Evolutionary conservation across 2,888 invertebrate genomes (phyloP).

Genomic region (Halictus ligatus): DNA sequence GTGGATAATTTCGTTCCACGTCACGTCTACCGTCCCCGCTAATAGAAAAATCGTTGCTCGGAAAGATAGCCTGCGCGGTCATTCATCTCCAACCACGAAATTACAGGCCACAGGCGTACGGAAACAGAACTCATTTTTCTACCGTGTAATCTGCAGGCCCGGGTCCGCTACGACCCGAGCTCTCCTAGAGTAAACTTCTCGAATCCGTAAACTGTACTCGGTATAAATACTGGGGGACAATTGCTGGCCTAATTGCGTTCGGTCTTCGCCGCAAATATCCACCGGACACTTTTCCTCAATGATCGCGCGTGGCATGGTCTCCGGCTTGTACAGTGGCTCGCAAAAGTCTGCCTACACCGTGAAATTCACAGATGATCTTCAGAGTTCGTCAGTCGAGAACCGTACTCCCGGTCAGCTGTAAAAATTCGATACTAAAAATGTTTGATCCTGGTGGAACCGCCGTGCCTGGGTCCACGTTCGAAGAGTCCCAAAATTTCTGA

Average conservation of each 20-base stretch:
- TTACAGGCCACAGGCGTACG: neutral
- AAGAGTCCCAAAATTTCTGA: neutral
- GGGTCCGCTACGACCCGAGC: neutral
- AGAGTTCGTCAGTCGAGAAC: too few relatives aligned
- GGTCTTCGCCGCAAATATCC: neutral
- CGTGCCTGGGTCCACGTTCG: neutral
- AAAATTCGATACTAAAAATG: neutral
- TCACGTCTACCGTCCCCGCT: neutral
- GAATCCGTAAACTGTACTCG: neutral
- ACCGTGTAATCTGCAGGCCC: neutral
- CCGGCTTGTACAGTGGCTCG: neutral
- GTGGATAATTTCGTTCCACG: slow-evolving; percentile 41
- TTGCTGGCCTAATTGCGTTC: neutral
- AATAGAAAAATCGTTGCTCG: neutral
- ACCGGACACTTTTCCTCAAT: neutral
- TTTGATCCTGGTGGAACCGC: neutral
- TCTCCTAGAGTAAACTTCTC: neutral
- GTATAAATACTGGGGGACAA: neutral
- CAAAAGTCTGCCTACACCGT: neutral
- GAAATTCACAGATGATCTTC: too few relatives aligned
- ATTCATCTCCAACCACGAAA: neutral
- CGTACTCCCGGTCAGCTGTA: too few relatives aligned
- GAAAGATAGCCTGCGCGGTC: neutral
- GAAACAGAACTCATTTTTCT: neutral
- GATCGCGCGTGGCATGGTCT: neutral